Evolutionary conservation across 2,113 vertebrate species (phyloP).

Genomic region (Anas platyrhynchos): DNA sequence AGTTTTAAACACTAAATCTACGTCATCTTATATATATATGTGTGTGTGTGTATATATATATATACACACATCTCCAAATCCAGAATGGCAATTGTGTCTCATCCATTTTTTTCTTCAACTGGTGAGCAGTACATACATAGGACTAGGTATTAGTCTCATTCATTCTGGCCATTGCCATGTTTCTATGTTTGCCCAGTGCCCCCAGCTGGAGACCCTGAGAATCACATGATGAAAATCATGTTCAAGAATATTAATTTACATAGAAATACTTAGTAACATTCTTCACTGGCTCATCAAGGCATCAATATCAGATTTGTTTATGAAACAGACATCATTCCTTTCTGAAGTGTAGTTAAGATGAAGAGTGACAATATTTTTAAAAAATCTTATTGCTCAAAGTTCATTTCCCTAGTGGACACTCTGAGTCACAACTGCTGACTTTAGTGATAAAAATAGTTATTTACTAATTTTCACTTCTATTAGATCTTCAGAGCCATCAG

Average conservation of each 20-base stretch:
- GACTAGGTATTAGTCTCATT: accelerated
- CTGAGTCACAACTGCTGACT: slow-evolving; percentile 18
- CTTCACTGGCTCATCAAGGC: not conserved
- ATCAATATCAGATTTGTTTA: not conserved
- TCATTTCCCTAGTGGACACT: not conserved
- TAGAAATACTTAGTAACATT: not conserved
- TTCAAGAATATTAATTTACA: not conserved
- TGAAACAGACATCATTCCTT: not conserved
- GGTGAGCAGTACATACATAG: too few species aligned
- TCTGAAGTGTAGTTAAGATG: not conserved
- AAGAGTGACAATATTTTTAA: not conserved
- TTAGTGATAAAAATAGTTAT: slow-evolving; percentile 31
- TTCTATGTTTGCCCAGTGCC: slow-evolving; percentile 42
- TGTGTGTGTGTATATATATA: too few species aligned
- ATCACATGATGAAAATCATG: not conserved
- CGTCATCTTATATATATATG: not conserved
- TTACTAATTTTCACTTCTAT: slow-evolving; percentile 27
- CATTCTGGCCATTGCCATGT: accelerated
- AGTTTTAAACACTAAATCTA: not conserved
- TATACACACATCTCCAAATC: not conserved
- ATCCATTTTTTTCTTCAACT: not conserved
- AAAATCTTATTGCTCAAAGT: not conserved
- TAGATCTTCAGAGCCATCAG: not conserved
- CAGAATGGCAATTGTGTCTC: not conserved
- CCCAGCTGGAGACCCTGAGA: slow-evolving; percentile 42